These are phyloP conservation scores for Mesocricetus auratus DNA, from an alignment of 2,113 vertebrate genomes.

Conservation along the genomic window DNA sequence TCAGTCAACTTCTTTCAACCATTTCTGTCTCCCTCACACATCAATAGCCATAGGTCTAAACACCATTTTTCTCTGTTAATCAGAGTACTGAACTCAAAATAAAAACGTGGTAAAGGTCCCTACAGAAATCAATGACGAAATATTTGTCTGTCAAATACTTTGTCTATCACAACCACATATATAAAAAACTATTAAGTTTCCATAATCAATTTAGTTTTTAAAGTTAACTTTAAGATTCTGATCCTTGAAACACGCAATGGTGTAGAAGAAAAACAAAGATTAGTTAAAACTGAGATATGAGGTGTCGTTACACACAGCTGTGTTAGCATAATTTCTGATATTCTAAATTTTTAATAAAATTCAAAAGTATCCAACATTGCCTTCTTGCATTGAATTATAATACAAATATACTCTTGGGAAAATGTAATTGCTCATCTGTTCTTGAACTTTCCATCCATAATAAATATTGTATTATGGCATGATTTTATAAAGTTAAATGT, in stretches of 20 bases:
- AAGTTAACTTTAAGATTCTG: neutral
- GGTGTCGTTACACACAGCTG: conserved; percentile 1
- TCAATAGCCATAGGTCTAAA: neutral
- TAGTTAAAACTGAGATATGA: conserved; percentile 57
- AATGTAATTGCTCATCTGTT: conserved; percentile 62
- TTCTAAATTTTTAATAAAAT: conserved; percentile 69
- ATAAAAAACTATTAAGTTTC: neutral
- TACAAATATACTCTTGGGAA: conserved; percentile 61
- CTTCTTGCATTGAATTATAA: conserved; percentile 62
- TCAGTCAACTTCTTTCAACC: neutral
- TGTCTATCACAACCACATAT: neutral
- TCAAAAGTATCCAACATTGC: conserved; percentile 33
- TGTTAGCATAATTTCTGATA: conserved; percentile 44
- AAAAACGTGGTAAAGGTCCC: neutral
- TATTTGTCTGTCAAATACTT: neutral
- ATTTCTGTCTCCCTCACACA: conserved; percentile 1
- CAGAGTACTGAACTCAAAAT: conserved; percentile 20
- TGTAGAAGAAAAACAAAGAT: conserved; percentile 1
- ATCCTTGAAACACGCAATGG: neutral
- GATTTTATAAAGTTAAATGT: conserved; percentile 69
- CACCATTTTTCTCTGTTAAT: neutral
- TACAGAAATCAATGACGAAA: neutral
- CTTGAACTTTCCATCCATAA: conserved; percentile 59
- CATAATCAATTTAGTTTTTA: conserved; percentile 25
- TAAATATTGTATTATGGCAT: conserved; percentile 57